A percentile compares a stretch with the other conserved stretches of the same genome.
These are phyloP conservation scores for Pseudeuparius sepicola DNA, from an alignment of 2,888 invertebrate genomes.

Conservation along the genomic window DNA sequence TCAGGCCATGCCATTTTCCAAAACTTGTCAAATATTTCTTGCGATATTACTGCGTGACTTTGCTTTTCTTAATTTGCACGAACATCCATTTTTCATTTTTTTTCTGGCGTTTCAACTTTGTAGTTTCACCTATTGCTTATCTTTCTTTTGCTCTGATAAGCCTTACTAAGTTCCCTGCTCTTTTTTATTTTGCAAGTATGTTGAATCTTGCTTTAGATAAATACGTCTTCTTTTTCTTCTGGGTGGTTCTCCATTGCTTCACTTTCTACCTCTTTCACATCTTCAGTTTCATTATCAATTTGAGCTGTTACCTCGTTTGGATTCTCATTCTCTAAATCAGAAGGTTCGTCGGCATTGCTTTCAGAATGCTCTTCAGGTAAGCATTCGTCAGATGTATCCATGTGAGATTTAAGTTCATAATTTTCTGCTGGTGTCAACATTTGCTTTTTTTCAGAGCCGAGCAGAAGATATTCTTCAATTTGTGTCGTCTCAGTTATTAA, in stretches of 20 bases:
- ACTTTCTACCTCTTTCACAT: constrained; percentile 1
- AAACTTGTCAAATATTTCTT: constrained; percentile 11
- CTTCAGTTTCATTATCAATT: too few relatives aligned
- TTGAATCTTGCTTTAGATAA: constrained; percentile 7
- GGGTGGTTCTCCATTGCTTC: constrained; percentile 4
- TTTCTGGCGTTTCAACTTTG: constrained; percentile 4
- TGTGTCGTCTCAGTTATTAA: too few relatives aligned
- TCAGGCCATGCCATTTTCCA: constrained; percentile 12
- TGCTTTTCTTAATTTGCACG: constrained; percentile 7
- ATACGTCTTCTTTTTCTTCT: constrained; percentile 7
- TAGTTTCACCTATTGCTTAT: constrained; percentile 3
- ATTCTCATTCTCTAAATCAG: too few relatives aligned
- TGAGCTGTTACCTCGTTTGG: too few relatives aligned
- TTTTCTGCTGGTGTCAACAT: constrained; percentile 4
- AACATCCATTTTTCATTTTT: constrained; percentile 5
- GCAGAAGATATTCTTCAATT: too few relatives aligned
- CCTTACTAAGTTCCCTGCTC: constrained; percentile 5
- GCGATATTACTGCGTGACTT: constrained; percentile 5
- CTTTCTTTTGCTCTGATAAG: constrained; percentile 7
- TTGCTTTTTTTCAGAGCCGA: too few relatives aligned
- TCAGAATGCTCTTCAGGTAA: constrained; percentile 6
- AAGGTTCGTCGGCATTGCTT: too few relatives aligned
- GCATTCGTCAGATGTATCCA: constrained; percentile 8
- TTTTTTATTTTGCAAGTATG: constrained; percentile 9
- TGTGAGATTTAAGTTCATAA: constrained; percentile 6